Percentiles rank a stretch among this genome's conserved stretches.
Evolutionary conservation across 2,888 invertebrate genomes (phyloP).

Genomic region (Ernsta delagoae): DNA sequence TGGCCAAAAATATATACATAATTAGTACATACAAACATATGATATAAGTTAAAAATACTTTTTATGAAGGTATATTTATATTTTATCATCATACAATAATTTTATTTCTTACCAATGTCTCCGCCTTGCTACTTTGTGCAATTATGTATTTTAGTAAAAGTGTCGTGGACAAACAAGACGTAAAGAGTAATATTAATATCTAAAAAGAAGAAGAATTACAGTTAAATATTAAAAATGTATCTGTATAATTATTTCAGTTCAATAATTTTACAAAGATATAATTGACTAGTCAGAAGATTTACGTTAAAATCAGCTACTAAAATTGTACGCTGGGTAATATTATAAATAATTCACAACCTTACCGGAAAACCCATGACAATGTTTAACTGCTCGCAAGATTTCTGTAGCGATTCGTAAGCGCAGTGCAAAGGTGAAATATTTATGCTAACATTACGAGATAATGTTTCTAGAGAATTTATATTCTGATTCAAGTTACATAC

Average conservation of each 20-base stretch:
- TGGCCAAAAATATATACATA: no score
- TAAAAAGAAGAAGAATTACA: conserved; percentile 45
- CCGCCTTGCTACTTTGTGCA: conserved; percentile 48
- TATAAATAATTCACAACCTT: no score
- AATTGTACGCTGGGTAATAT: background rate
- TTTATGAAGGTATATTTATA: no score
- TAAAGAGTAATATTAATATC: conserved; percentile 61
- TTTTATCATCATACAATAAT: no score
- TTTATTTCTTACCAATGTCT: background rate
- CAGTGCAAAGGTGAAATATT: conserved; percentile 59
- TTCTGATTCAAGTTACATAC: background rate
- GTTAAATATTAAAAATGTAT: background rate
- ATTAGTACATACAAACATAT: no score
- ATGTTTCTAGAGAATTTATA: conserved; percentile 50
- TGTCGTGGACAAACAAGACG: conserved; percentile 63
- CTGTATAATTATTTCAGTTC: no score
- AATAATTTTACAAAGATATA: no score
- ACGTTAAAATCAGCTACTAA: no score
- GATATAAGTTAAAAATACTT: no score
- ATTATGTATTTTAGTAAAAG: conserved; percentile 58
- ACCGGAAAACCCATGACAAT: conserved; percentile 67
- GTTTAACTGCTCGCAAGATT: conserved; percentile 63
- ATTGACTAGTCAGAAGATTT: no score
- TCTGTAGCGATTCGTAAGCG: conserved; percentile 64
- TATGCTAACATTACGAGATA: conserved; percentile 56